phyloP scores from a whole-genome alignment of 2,888 invertebrate genomes.

The Holacanthella duospinosa region DNA sequence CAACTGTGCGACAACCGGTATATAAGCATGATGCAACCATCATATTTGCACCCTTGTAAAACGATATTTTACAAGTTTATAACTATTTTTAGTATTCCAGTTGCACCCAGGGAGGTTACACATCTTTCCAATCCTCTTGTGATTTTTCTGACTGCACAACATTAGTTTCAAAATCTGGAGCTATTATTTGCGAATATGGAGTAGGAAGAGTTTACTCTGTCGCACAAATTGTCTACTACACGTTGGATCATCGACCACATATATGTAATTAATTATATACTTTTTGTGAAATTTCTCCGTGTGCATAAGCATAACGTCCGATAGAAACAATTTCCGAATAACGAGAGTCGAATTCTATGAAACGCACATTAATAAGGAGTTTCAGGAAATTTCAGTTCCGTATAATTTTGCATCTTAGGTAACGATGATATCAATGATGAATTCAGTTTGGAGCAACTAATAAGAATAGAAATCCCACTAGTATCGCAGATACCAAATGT shows the following conservation, averaged over 20 bases:
- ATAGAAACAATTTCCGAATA: too few relatives aligned
- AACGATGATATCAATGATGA: too few relatives aligned
- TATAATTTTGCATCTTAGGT: too few relatives aligned
- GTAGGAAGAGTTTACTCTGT: background rate
- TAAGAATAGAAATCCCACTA: background rate
- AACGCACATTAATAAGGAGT: too few relatives aligned
- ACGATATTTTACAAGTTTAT: too few relatives aligned
- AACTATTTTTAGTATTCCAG: too few relatives aligned
- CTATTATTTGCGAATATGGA: conserved; percentile 2
- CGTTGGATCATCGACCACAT: background rate
- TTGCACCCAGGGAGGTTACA: too few relatives aligned
- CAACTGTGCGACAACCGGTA: background rate
- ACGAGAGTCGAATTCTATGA: too few relatives aligned
- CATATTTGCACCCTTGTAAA: too few relatives aligned
- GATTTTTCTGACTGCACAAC: background rate
- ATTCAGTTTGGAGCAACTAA: background rate
- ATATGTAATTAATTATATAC: background rate
- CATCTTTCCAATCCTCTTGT: too few relatives aligned
- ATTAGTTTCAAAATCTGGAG: background rate
- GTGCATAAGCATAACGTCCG: too few relatives aligned
- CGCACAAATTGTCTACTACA: background rate
- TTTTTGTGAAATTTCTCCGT: background rate
- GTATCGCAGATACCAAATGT: background rate
- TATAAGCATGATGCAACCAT: too few relatives aligned
- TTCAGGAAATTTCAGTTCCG: background rate